A percentile compares a stretch with the other conserved stretches of the same genome.
Conservation (phyloP, 2,113 vertebrate species). For the Globicephala melas region DNA sequence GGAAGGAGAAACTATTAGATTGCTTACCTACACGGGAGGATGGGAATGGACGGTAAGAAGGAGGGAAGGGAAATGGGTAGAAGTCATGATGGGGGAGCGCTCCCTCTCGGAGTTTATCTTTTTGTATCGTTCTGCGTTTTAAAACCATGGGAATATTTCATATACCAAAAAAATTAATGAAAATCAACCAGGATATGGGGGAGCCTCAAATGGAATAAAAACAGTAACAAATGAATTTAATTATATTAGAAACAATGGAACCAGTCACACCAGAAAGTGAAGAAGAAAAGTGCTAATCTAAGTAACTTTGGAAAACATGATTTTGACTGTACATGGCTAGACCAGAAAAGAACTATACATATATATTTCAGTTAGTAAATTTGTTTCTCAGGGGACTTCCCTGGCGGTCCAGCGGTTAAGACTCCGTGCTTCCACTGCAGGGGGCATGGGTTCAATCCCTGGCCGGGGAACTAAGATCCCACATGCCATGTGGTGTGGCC, state of each 20-base stretch:
- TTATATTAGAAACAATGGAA: not conserved
- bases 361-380: not conserved
- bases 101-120: not conserved
- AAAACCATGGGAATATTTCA: not conserved
- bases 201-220: not conserved
- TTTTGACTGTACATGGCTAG: not conserved
- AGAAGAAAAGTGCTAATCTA: not conserved
- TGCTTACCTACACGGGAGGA: not conserved
- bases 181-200: not conserved
- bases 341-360: not conserved
- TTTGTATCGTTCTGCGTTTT: not conserved
- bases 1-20: not conserved
- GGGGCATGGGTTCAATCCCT: too few relatives aligned
- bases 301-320: not conserved
- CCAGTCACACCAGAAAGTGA: not conserved
- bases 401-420: too few relatives aligned
- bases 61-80: not conserved
- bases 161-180: not conserved
- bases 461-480: too few relatives aligned
- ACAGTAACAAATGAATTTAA: not conserved
- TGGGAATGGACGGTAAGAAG: not conserved
- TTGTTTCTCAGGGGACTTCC: not conserved
- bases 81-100: too few relatives aligned
- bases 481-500: too few relatives aligned
- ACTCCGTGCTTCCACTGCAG: too few relatives aligned